A percentile compares a stretch with the other conserved stretches of the same genome.
Conservation (phyloP, 1,140 invertebrate species). For the Bombus cullumanus region DNA sequence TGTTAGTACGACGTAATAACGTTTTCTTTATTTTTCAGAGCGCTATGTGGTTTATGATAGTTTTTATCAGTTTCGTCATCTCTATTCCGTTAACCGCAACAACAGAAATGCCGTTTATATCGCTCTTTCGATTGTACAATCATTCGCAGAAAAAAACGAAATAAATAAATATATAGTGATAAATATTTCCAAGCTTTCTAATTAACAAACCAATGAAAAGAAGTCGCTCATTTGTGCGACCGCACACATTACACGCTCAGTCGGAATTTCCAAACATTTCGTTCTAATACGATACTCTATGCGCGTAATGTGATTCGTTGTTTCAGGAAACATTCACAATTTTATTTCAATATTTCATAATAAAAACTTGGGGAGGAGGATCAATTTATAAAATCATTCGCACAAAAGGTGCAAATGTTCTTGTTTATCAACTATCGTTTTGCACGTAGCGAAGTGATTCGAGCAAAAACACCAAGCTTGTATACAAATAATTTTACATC, state of each 20-base stretch:
- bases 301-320: background rate
- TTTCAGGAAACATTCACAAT: background rate
- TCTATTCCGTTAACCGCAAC: slow-evolving; percentile 69
- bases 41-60: slow-evolving; percentile 62
- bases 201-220: background rate
- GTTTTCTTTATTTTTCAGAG: slow-evolving; percentile 62
- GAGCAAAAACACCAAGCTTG: slow-evolving; percentile 50
- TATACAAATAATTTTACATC: slow-evolving; percentile 72
- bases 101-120: slow-evolving; percentile 74
- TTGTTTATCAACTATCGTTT: slow-evolving; percentile 52
- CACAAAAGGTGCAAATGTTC: background rate
- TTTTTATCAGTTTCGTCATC: background rate
- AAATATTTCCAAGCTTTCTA: background rate
- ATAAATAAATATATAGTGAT: slow-evolving; percentile 21
- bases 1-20: background rate
- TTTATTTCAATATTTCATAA: background rate
- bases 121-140: slow-evolving; percentile 64
- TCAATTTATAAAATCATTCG: background rate
- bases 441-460: slow-evolving; percentile 53
- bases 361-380: background rate
- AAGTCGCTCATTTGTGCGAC: background rate
- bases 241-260: too few relatives aligned
- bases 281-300: too few relatives aligned
- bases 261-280: background rate
- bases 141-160: slow-evolving; percentile 18